Evolutionary conservation across 2,888 invertebrate species (phyloP).

Genomic region (Yponomeuta evonymella): DNA sequence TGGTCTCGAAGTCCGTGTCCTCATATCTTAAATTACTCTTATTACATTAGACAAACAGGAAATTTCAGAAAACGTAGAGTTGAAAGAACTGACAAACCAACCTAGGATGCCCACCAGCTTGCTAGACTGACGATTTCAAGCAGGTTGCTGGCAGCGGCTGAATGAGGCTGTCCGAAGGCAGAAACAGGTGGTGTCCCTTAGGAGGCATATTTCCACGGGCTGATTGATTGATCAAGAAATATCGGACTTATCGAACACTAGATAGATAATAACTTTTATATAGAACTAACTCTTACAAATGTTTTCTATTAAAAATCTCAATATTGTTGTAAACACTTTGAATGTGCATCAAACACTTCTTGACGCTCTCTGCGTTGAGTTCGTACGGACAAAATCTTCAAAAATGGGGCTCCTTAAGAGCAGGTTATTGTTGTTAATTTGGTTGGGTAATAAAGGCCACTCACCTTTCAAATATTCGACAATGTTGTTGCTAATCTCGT

Average conservation of each 20-base stretch:
- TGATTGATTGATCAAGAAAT: too few species aligned
- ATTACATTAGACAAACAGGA: too few species aligned
- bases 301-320: neutral
- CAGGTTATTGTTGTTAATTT: too few species aligned
- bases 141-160: neutral
- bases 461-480: slow-evolving; percentile 47
- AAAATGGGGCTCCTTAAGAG: neutral
- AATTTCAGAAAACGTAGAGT: too few species aligned
- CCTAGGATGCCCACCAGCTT: too few species aligned
- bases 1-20: too few species aligned
- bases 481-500: slow-evolving; percentile 42
- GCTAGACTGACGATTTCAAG: too few species aligned
- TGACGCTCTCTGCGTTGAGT: neutral
- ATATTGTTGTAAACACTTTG: neutral
- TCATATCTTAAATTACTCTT: too few species aligned
- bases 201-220: too few species aligned
- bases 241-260: neutral
- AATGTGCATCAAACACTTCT: too few species aligned
- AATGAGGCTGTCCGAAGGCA: neutral
- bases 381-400: neutral
- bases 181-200: too few species aligned
- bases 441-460: neutral
- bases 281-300: neutral
- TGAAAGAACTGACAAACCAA: too few species aligned
- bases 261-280: neutral